Conservation (phyloP, 2,888 invertebrate species). For the Odontomyia ornata region DNA sequence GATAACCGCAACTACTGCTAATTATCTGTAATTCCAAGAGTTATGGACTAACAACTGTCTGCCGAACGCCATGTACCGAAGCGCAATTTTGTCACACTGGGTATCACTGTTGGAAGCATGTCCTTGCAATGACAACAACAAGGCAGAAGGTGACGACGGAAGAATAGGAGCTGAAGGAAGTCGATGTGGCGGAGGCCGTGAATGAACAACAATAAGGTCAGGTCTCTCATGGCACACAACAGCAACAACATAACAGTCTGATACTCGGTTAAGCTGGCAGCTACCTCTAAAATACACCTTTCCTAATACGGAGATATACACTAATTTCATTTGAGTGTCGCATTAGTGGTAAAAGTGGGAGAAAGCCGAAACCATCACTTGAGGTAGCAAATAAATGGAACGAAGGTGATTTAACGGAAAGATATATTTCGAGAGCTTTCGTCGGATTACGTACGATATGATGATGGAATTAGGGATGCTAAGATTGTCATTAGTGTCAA, state of each 20-base stretch:
- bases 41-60: constrained; percentile 14
- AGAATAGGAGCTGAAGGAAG: not conserved
- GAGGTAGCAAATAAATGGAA: constrained; percentile 37
- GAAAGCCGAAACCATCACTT: constrained; percentile 32
- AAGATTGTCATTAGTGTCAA: constrained; percentile 44
- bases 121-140: not conserved
- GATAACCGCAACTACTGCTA: constrained; percentile 41
- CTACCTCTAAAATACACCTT: not conserved
- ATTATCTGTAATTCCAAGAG: constrained; percentile 36
- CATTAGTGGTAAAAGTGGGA: constrained; percentile 31
- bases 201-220: not conserved
- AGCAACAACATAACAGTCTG: not conserved
- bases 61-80: not conserved
- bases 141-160: not conserved
- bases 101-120: not conserved
- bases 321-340: constrained; percentile 30
- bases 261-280: not conserved
- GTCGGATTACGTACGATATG: constrained; percentile 42
- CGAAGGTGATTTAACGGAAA: constrained; percentile 25
- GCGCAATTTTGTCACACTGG: not conserved
- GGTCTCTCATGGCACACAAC: not conserved
- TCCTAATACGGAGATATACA: constrained; percentile 7
- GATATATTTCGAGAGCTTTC: constrained; percentile 37
- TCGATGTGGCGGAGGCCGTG: not conserved
- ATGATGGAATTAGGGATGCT: constrained; percentile 41